These are phyloP conservation scores for Ellobium chinense DNA, from an alignment of 2,888 invertebrate species.

Conservation along the genomic window DNA sequence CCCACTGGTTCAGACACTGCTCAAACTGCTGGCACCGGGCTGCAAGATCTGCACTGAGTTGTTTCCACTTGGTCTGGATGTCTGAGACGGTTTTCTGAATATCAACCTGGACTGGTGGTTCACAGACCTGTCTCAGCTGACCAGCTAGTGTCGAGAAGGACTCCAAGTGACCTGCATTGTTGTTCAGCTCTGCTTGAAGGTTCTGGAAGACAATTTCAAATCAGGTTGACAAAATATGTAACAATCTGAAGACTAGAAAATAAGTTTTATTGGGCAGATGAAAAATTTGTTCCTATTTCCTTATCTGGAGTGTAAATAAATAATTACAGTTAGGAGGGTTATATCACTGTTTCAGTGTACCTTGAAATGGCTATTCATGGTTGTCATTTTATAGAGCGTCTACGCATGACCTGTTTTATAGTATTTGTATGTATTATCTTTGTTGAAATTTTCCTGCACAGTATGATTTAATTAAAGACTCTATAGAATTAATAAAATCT, in stretches of 20 bases:
- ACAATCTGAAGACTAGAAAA: neutral
- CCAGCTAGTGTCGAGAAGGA: constrained; percentile 60
- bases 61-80: constrained; percentile 64
- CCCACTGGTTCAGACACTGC: constrained; percentile 67
- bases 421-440: too few species aligned
- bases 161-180: constrained; percentile 58
- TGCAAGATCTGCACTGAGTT: constrained; percentile 57
- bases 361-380: too few species aligned
- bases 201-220: constrained; percentile 59
- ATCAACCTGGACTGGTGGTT: constrained; percentile 63
- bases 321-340: too few species aligned
- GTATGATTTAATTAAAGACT: too few species aligned
- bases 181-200: constrained; percentile 60
- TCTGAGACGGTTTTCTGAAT: constrained; percentile 65
- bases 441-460: too few species aligned
- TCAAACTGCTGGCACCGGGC: constrained; percentile 61
- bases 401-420: too few species aligned
- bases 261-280: too few species aligned
- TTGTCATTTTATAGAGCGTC: too few species aligned
- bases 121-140: constrained; percentile 68
- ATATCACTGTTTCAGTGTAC: too few species aligned
- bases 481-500: too few species aligned
- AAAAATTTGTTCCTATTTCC: too few species aligned
- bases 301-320: too few species aligned
- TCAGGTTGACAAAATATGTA: neutral